Evolutionary conservation across 2,113 vertebrate species (phyloP), one percentile per base, ranked within the genome.

Genomic region (Columbina picui): DNA sequence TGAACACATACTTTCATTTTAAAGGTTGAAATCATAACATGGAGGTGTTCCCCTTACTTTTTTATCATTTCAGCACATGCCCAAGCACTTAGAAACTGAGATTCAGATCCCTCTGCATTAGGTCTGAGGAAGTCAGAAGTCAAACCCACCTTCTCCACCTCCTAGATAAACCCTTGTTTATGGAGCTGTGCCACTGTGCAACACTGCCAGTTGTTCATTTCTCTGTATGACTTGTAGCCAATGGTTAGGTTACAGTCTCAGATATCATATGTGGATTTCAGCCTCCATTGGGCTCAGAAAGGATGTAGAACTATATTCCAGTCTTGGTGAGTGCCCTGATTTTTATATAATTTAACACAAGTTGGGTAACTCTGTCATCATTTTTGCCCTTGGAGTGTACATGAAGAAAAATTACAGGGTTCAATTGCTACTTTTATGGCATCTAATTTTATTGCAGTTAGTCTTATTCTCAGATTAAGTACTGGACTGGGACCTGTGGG

Each of bases 171-270:
- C 39, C 16, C 21, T 83, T 45, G 1, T 29, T 34, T 76, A 60
- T 68, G 32, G 41, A 90, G 34, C 38, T 79, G 13, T 79, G 65
- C 9, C 49, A n/a, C 5, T 45, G 3, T 49, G 32, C 12, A 55
- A 3, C 1, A 1, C 25, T 71, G 41, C 10, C 34, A 23, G 25
- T 26, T 57, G 4, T 53, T 84, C 0, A 0, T 63, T 79, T 87
- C 39, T 73, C 26, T 64, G 34, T 2, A 7, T 47, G 59, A 49
- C 36, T 73, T 0, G 0, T 23, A 84, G 30, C 10, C n/a, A 47
- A 5, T 12, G 5, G 11, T 43, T 83, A 56, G 6, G 14, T 53
- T 77, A 39, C 6, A 5, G 43, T 65, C 56, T 64, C 55, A 92
- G 36, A 82, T 45, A 12, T 6, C 7, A 91, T 23, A 78, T 70